phyloP scores from a whole-genome alignment of 1,140 invertebrate species.

The Papilio helenus region DNA sequence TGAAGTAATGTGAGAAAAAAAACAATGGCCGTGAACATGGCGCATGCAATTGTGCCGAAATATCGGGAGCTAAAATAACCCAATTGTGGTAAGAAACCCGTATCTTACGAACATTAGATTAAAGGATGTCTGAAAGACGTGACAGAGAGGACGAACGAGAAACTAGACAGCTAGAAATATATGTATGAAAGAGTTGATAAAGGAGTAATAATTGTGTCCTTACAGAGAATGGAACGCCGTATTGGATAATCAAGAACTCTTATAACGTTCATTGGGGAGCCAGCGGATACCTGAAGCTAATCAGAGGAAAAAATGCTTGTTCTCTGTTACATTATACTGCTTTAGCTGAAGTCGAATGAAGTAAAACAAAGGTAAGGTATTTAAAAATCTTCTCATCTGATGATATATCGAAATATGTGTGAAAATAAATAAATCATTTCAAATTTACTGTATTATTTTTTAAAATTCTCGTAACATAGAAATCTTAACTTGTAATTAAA shows the following conservation, averaged over 20 bases:
- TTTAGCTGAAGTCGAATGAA: neutral
- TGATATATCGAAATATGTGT: neutral
- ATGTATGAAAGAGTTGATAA: no score
- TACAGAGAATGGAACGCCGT: constrained; percentile 52
- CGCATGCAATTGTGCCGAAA: no score
- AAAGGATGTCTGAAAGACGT: no score
- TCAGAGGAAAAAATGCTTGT: constrained; percentile 6
- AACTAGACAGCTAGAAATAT: no score
- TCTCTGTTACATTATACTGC: neutral
- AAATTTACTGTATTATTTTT: neutral
- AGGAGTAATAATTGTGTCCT: constrained; percentile 22
- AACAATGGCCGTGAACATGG: no score
- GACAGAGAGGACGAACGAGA: no score
- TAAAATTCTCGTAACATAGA: neutral
- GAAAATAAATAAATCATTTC: constrained; percentile 9
- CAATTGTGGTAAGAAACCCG: no score
- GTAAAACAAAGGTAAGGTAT: neutral
- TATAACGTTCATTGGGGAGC: constrained; percentile 85
- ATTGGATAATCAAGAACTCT: constrained; percentile 79
- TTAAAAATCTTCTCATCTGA: neutral
- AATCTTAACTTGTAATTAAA: no score
- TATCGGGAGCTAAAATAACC: no score
- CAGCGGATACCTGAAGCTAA: constrained; percentile 76
- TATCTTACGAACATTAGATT: no score
- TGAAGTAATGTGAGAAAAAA: no score